Evolutionary conservation across 2,888 invertebrate species (phyloP).

Genomic region (Erpobdella octoculata): DNA sequence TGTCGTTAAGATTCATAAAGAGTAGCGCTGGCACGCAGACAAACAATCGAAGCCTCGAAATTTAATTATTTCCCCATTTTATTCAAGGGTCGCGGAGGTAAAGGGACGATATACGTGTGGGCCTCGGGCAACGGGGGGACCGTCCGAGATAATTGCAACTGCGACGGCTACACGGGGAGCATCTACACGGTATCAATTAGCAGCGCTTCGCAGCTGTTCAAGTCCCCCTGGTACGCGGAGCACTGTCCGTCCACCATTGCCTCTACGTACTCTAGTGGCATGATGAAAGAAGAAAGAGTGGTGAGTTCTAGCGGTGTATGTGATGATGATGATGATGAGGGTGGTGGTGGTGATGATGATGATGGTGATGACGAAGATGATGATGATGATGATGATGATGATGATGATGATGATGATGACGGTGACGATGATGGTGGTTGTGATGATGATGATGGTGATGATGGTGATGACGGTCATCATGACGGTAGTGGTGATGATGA

Average conservation of each 20-base stretch:
- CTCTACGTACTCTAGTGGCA: constrained; percentile 80
- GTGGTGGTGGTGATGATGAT: not conserved
- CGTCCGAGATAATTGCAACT: constrained; percentile 76
- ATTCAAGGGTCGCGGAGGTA: constrained; percentile 67
- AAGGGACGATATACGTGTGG: constrained; percentile 81
- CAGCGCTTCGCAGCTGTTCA: constrained; percentile 66
- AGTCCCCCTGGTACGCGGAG: constrained; percentile 83
- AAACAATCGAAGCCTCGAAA: too few species aligned
- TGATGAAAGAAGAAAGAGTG: constrained; percentile 75
- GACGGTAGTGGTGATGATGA: constrained; percentile 6
- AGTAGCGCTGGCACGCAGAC: too few species aligned
- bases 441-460: constrained; percentile 8
- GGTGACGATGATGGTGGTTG: not conserved
- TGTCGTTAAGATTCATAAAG: too few species aligned
- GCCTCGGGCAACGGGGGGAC: constrained; percentile 84
- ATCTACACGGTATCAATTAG: constrained; percentile 80
- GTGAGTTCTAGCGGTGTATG: constrained; percentile 60
- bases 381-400: not conserved
- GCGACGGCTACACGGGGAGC: constrained; percentile 78
- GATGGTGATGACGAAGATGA: not conserved
- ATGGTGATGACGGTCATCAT: not conserved
- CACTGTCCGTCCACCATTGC: constrained; percentile 78
- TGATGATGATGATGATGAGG: not conserved
- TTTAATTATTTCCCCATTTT: too few species aligned
- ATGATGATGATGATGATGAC: not conserved